Conservation (phyloP, 2,888 invertebrate genomes). For the Aromia moschata region DNA sequence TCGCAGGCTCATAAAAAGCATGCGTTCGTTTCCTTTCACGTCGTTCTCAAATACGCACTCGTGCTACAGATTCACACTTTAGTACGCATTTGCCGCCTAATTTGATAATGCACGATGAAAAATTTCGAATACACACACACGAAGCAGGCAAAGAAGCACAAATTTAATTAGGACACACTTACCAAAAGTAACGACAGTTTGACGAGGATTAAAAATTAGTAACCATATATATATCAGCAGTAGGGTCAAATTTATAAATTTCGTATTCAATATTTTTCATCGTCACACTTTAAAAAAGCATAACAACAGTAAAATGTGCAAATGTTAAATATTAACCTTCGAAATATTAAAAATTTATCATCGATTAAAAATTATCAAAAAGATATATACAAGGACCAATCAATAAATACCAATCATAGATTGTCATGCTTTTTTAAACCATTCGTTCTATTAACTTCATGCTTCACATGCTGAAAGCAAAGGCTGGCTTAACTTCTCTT, state of each 20-base stretch:
- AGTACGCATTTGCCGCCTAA: constrained; percentile 51
- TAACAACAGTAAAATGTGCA: constrained; percentile 36
- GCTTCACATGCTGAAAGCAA: constrained; percentile 50
- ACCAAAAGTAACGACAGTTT: too few relatives aligned
- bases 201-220: too few relatives aligned
- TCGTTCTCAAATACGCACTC: constrained; percentile 38
- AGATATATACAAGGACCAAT: too few relatives aligned
- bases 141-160: too few relatives aligned
- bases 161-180: too few relatives aligned
- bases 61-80: constrained; percentile 48
- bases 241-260: too few relatives aligned
- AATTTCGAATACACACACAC: constrained; percentile 34
- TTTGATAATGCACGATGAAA: constrained; percentile 42
- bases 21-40: constrained; percentile 43
- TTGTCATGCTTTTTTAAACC: constrained; percentile 44
- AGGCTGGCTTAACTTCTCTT: constrained; percentile 50
- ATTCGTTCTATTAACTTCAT: constrained; percentile 55
- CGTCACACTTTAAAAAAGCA: constrained; percentile 47
- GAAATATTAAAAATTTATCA: too few relatives aligned
- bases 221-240: too few relatives aligned
- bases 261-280: constrained; percentile 39
- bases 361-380: too few relatives aligned
- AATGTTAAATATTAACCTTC: too few relatives aligned
- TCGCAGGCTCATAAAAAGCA: constrained; percentile 40
- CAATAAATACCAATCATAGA: too few relatives aligned